phyloP scores from a whole-genome alignment of 2,797 vertebrate species.

The Simalia tracyae region DNA sequence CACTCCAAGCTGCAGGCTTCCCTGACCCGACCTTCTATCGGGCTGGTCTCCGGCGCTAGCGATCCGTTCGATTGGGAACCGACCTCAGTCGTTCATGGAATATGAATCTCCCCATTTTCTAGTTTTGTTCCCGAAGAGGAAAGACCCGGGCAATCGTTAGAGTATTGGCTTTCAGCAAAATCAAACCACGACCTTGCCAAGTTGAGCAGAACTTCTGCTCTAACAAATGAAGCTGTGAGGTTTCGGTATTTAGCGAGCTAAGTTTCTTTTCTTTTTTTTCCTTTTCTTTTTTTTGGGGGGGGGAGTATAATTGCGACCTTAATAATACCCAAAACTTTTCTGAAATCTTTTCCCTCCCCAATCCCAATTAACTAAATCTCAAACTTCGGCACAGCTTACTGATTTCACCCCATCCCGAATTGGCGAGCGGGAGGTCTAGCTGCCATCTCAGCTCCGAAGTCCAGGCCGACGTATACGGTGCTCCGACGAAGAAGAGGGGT shows the following conservation, averaged over 20 bases:
- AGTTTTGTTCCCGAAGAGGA: slow-evolving; percentile 13
- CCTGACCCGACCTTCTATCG: not conserved
- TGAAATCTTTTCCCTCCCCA: not conserved
- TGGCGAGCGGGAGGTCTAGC: not conserved
- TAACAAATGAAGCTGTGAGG: not conserved
- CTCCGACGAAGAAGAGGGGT: not conserved
- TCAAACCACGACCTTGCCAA: slow-evolving; percentile 41
- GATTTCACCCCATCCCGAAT: not conserved
- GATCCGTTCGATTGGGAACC: slow-evolving; percentile 22
- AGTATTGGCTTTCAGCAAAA: slow-evolving; percentile 37
- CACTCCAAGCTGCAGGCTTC: not conserved
- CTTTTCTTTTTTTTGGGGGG: too few species aligned
- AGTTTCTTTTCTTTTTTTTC: not conserved
- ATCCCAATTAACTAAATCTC: not conserved
- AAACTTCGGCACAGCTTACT: not conserved
- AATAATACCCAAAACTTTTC: not conserved
- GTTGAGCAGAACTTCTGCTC: slow-evolving; percentile 16
- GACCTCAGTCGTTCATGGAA: slow-evolving; percentile 17
- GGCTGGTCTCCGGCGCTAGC: not conserved
- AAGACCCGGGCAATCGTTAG: slow-evolving; percentile 24
- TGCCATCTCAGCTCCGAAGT: not conserved
- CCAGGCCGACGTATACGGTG: not conserved
- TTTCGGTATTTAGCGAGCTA: not conserved
- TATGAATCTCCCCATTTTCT: slow-evolving; percentile 10
- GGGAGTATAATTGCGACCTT: not conserved